Conservation (phyloP, 2,113 vertebrate species). For the Baryphthengus martii region DNA sequence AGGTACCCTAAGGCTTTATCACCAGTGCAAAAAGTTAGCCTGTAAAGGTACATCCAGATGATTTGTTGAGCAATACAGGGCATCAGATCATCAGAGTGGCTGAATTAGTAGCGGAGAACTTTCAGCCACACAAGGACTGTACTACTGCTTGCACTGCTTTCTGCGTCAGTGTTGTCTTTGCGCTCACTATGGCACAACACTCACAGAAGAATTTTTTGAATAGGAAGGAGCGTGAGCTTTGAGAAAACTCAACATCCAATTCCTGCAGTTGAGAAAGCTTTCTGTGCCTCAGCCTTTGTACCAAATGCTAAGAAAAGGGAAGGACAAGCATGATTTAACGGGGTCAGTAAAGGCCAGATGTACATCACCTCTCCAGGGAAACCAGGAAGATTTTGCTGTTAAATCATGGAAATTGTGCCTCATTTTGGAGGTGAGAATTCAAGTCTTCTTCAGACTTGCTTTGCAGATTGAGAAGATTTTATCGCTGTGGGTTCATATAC, state of each 20-base stretch:
- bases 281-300: not conserved
- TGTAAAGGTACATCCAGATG: not conserved
- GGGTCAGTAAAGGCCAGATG: not conserved
- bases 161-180: accelerated
- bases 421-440: not conserved
- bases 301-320: not conserved
- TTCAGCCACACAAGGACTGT: not conserved
- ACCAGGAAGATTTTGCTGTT: not conserved
- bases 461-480: not conserved
- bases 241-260: not conserved
- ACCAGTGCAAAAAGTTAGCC: not conserved
- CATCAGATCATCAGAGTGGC: not conserved
- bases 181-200: not conserved
- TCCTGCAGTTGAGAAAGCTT: not conserved
- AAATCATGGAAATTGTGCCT: not conserved
- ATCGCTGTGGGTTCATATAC: not conserved
- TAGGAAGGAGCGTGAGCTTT: not conserved
- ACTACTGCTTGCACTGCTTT: not conserved
- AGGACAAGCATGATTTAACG: not conserved
- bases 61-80: not conserved
- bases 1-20: not conserved
- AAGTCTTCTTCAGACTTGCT: not conserved
- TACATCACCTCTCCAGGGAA: not conserved
- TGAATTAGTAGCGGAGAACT: not conserved
- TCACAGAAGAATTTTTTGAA: not conserved